Evolutionary conservation across 2,797 vertebrate genomes (phyloP), one percentile per base, ranked within the genome.

Genomic region (Geotria australis): DNA sequence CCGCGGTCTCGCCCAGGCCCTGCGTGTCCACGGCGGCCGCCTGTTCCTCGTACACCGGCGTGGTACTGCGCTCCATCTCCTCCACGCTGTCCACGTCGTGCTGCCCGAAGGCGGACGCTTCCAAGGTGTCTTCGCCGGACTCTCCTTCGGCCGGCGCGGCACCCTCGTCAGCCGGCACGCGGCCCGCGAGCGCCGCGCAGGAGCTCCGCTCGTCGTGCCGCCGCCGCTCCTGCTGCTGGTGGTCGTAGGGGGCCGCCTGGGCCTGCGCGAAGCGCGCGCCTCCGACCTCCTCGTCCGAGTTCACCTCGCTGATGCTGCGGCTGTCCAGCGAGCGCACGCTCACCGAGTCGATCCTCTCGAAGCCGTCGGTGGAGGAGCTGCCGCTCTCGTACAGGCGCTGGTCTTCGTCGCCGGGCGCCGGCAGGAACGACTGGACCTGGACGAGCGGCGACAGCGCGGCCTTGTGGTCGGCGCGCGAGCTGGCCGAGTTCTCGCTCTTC

Each of bases 331-430:
- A 96, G 71, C 96, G 91, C 59, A 98, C 70, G 3, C 91, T 98
- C 64, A 91, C 95, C 0, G 89, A 89, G 71, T 98, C 91, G 10
- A 96, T 96, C 62, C 91, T 83, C 68, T 98, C 91, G 48, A 98
- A 98, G 6, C 88, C 91, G 57, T 98, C 91, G 0, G 88, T 93
- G 10, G 89, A 96, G 8, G 79, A 80, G 69, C 91, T 98, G 68
- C 95, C 91, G 0, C 80, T 91, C 67, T 95, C 89, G 59, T 98
- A 89, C 57, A 88, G 63, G 13, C 79, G 78, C 15, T 72, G 73
- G 58, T 89, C 89, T 60, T 95, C 89, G 1, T 73, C 68, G 56
- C 88, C 91, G 9, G 83, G 70, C n/a, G 88, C 96, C 2, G 85
- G 72, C 10, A 85, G 79, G 8, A 96, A 71, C 58, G 95, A 82